Evolutionary conservation across 2,888 invertebrate genomes (phyloP), one percentile per base, ranked within the genome.

Genomic region (Acleris holmiana): DNA sequence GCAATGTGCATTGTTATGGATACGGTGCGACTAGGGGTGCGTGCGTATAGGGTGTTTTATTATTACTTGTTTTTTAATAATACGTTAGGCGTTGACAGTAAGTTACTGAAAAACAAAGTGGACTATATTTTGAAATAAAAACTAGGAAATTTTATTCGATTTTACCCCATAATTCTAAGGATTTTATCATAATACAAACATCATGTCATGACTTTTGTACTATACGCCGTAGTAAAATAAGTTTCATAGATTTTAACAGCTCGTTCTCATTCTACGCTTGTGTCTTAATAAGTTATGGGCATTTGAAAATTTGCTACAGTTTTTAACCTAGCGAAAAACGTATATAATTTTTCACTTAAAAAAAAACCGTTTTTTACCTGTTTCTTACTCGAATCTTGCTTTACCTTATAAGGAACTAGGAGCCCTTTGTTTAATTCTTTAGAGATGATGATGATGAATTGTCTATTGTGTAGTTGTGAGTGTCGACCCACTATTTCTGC

Each of bases 1-100:
- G 88, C 76, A 85, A 90, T 88, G 87, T 79, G 78, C 82, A 86
- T 88, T 86, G 84, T 85, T 84, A 84, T 86, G 80, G 80, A 84
- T 85, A 83, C 81, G 76, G 82, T 86, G 84, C 78, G 79, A 73
- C 73, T 75, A 73, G 70, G 74, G 71, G 73, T 69, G 74, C 79
- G 73, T 69, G 74, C 79, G 76, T 71, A 71, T 73, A 76, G 77
- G 79, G 77, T 78, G 79, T 75, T 76, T 77, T 79, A 76, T 79
- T 83, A 80, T 80, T 79, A 78, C 76, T 73, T 77, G 71, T 67
- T 71, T 71, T n/a, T 72, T 73, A 40, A 35, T 49, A 40, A 47
- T 56, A 46, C 56, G 50, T 40, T 51, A 21, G 23, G 17, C 23
- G 7, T 4, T n/a, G 18, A n/a, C n/a, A 50, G 17, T 62, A 13